Percentiles rank a stretch among this genome's conserved stretches.
phyloP scores from a whole-genome alignment of 2,797 vertebrate genomes.

The Chaunax sp. region DNA sequence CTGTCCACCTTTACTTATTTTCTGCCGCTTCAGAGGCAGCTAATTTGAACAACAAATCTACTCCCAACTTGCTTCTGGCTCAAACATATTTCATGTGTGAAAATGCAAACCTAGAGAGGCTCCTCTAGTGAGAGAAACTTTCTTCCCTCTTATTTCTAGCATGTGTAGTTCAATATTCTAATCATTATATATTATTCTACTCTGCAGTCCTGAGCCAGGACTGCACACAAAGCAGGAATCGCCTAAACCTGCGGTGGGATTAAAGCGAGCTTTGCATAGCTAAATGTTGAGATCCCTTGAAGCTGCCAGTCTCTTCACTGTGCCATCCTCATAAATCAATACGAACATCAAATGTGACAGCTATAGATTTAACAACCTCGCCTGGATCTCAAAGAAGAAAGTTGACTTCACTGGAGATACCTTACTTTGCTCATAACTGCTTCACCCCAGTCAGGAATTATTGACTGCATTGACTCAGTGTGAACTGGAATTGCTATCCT shows the following conservation, averaged over 20 bases:
- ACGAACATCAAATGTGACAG: conserved; percentile 79
- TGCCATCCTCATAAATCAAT: conserved; percentile 80
- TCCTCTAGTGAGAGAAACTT: conserved; percentile 48
- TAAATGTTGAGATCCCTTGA: conserved; percentile 78
- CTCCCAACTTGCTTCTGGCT: conserved; percentile 37
- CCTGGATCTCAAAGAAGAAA: conserved; percentile 59
- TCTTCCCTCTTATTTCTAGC: conserved; percentile 74
- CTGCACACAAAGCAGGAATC: conserved; percentile 77
- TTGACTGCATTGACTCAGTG: conserved; percentile 52
- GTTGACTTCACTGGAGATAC: conserved; percentile 60
- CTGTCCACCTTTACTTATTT: conserved; percentile 44
- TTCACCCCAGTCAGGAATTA: conserved; percentile 44
- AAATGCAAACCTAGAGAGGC: conserved; percentile 51
- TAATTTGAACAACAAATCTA: conserved; percentile 48
- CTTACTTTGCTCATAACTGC: conserved; percentile 42
- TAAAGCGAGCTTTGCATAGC: conserved; percentile 82
- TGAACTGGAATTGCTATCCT: conserved; percentile 58
- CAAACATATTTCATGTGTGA: conserved; percentile 50
- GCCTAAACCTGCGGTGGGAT: conserved; percentile 79
- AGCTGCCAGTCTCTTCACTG: conserved; percentile 71
- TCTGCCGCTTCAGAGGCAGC: conserved; percentile 41
- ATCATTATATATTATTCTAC: conserved; percentile 77
- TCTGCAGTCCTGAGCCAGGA: conserved; percentile 71
- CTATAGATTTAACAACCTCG: conserved; percentile 76
- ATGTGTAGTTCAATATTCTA: conserved; percentile 78